Conservation (phyloP, 1,140 invertebrate species). For the Ctenoplectra terminalis region DNA sequence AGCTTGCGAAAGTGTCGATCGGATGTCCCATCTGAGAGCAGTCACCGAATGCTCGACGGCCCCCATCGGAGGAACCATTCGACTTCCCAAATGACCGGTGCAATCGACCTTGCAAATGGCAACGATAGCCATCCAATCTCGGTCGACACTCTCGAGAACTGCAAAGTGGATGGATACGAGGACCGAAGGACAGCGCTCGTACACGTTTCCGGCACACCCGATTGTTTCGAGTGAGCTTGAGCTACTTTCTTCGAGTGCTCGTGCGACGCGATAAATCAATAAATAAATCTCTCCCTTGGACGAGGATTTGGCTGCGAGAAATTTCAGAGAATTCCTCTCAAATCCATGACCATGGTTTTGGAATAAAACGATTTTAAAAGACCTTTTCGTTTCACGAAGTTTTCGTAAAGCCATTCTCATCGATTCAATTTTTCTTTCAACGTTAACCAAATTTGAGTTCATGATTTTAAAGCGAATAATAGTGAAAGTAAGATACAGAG, state of each 20-base stretch:
- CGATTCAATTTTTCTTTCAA: no score
- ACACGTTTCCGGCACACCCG: slow-evolving; percentile 32
- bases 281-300: neutral
- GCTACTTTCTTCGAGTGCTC: slow-evolving; percentile 59
- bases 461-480: neutral
- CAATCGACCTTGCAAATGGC: slow-evolving; percentile 65
- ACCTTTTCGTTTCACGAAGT: no score
- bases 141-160: slow-evolving; percentile 51
- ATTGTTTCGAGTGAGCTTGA: slow-evolving; percentile 55
- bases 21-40: neutral
- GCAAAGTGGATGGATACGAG: slow-evolving; percentile 61
- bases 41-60: neutral
- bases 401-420: no score
- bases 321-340: neutral
- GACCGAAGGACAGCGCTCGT: slow-evolving; percentile 20
- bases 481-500: neutral
- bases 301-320: neutral
- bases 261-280: neutral
- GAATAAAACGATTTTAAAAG: neutral
- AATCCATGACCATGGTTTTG: no score
- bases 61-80: slow-evolving; percentile 7
- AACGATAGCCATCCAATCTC: slow-evolving; percentile 68
- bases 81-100: slow-evolving; percentile 55
- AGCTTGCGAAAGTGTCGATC: neutral
- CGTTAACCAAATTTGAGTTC: neutral